A percentile compares a stretch with the other conserved stretches of the same genome.
Evolutionary conservation across 2,113 vertebrate species (phyloP).

Genomic region (Pitta sordida): DNA sequence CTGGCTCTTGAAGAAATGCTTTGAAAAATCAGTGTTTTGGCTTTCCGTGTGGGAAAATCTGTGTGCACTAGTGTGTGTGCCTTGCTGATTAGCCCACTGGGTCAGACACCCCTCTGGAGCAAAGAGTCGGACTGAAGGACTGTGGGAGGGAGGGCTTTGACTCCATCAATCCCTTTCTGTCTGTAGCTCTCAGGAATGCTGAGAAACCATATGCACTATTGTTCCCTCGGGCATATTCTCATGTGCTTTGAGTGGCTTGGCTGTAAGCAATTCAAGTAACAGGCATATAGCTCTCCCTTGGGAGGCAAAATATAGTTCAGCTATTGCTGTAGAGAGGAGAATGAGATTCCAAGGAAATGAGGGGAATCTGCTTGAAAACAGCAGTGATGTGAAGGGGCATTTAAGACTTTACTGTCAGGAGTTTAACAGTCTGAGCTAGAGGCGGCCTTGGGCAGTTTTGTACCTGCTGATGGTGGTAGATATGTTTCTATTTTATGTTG

Average conservation of each 20-base stretch:
- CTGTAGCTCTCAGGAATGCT: slow-evolving; percentile 40
- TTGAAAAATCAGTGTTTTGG: slow-evolving; percentile 28
- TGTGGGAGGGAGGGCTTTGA: not conserved
- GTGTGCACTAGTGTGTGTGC: not conserved
- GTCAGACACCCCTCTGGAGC: not conserved
- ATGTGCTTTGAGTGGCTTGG: slow-evolving; percentile 48
- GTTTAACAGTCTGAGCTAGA: not conserved
- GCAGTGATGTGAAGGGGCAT: not conserved
- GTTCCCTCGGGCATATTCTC: slow-evolving; percentile 23
- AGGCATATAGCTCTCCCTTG: slow-evolving; percentile 54
- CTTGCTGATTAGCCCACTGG: slow-evolving; percentile 3
- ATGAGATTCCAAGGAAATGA: not conserved
- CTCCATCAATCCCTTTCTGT: slow-evolving; percentile 43
- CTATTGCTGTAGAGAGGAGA: not conserved
- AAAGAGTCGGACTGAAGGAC: not conserved
- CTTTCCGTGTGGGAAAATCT: slow-evolving; percentile 40
- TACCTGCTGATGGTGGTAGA: not conserved
- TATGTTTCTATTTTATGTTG: not conserved
- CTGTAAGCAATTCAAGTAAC: slow-evolving; percentile 59
- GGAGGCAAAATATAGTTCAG: slow-evolving; percentile 41
- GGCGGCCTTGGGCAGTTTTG: not conserved
- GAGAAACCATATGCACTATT: slow-evolving; percentile 44
- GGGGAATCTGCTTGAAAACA: not conserved
- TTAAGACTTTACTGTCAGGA: not conserved
- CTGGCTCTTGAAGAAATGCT: not conserved